Conservation (phyloP, 2,797 vertebrate species). For the Periparus ater region DNA sequence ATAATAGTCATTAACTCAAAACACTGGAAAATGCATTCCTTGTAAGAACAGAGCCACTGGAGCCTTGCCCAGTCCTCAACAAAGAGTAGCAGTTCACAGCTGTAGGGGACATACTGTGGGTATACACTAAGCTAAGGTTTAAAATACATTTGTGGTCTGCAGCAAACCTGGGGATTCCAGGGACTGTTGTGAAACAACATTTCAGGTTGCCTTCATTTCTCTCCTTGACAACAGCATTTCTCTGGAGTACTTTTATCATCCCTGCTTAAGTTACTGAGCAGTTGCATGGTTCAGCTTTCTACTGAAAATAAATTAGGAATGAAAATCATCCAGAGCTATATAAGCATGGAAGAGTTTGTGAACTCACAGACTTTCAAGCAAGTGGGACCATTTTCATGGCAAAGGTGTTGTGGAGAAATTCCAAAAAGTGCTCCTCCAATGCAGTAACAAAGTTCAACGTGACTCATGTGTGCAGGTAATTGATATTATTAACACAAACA, state of each 20-base stretch:
- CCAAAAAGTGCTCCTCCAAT: constrained; percentile 18
- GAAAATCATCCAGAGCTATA: neutral
- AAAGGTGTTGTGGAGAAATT: neutral
- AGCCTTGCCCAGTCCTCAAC: constrained; percentile 52
- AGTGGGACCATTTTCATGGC: neutral
- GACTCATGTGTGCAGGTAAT: constrained; percentile 39
- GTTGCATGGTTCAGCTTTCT: neutral
- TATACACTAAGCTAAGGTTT: neutral
- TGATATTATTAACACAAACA: constrained; percentile 52
- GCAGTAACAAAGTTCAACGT: neutral
- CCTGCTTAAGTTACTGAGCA: neutral
- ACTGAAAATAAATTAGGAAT: neutral
- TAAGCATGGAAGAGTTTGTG: neutral
- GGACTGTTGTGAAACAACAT: neutral
- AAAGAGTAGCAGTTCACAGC: constrained; percentile 56
- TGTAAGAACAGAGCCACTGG: constrained; percentile 55
- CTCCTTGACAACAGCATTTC: neutral
- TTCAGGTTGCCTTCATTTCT: neutral
- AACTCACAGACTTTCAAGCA: neutral
- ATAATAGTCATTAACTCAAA: constrained; percentile 70
- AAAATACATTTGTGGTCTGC: neutral
- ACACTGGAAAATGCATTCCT: constrained; percentile 66
- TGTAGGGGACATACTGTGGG: constrained; percentile 24
- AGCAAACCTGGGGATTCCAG: neutral
- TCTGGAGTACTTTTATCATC: neutral